phyloP scores from a whole-genome alignment of 2,113 vertebrate genomes.

The Herpetotheres cachinnans region DNA sequence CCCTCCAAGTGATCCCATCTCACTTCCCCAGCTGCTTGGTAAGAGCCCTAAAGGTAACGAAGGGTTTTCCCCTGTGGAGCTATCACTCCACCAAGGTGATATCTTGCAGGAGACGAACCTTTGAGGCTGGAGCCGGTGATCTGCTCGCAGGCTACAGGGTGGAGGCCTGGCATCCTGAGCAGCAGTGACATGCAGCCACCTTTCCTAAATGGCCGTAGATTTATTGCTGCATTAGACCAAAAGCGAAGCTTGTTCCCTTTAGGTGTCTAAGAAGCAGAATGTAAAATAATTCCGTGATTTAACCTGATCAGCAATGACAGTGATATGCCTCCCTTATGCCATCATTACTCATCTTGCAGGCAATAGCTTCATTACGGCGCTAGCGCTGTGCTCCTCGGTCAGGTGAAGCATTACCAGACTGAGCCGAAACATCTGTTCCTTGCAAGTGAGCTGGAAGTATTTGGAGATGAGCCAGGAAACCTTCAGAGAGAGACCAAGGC shows the following conservation, averaged over 20 bases:
- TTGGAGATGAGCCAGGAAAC: neutral
- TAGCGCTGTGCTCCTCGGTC: neutral
- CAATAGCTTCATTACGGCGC: constrained; percentile 18
- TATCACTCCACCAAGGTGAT: fast-evolving
- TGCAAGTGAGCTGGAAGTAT: neutral
- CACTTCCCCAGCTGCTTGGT: neutral
- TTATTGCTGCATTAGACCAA: neutral
- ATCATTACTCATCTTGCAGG: constrained; percentile 21
- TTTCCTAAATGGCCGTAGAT: neutral
- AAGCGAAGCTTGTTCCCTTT: neutral
- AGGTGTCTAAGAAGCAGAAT: neutral
- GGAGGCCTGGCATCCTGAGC: fast-evolving
- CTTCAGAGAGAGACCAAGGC: neutral
- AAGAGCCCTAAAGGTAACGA: neutral
- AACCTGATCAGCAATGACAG: constrained; percentile 27
- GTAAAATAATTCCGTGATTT: constrained; percentile 16
- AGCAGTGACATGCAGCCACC: neutral
- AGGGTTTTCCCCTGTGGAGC: neutral
- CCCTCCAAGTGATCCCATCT: neutral
- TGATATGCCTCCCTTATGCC: constrained; percentile 17
- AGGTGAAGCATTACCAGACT: neutral
- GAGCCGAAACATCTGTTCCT: constrained; percentile 46
- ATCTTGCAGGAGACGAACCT: neutral
- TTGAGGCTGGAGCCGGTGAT: fast-evolving
- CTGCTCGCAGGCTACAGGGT: neutral